These are phyloP conservation scores for Plectrocnemia conspersa DNA, from an alignment of 1,140 invertebrate species.

Conservation along the genomic window DNA sequence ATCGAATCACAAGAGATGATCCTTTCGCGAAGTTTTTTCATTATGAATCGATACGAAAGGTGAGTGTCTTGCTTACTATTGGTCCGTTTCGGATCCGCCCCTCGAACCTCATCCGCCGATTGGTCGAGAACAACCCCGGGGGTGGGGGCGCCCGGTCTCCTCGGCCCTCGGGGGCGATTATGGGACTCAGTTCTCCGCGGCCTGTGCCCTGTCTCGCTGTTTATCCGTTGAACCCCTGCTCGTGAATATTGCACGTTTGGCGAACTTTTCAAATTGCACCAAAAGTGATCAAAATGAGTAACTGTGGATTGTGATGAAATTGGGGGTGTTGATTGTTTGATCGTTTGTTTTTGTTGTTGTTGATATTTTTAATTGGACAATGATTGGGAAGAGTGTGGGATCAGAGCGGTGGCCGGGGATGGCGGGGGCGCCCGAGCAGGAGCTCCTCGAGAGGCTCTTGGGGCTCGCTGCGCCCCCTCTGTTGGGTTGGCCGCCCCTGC, in stretches of 20 bases:
- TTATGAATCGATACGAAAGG: constrained; percentile 33
- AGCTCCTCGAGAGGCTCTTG: constrained; percentile 28
- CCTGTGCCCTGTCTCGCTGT: not conserved
- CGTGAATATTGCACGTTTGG: not conserved
- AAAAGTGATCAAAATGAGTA: constrained; percentile 39
- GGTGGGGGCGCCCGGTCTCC: constrained; percentile 8
- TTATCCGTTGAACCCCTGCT: not conserved
- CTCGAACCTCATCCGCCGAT: not conserved
- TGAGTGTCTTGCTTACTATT: constrained; percentile 19
- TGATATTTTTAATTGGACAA: too few species aligned
- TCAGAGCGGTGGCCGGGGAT: constrained; percentile 20
- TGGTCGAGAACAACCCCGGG: constrained; percentile 21
- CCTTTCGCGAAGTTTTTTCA: constrained; percentile 27
- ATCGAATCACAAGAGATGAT: constrained; percentile 10
- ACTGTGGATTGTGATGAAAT: constrained; percentile 13
- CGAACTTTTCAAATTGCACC: constrained; percentile 38
- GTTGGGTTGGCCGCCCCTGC: constrained; percentile 30
- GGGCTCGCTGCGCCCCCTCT: constrained; percentile 28
- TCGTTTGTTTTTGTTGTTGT: too few species aligned
- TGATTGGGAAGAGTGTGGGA: constrained; percentile 28
- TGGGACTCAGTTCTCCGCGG: constrained; percentile 4
- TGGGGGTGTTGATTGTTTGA: too few species aligned
- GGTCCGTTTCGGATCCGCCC: constrained; percentile 23
- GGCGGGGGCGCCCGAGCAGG: constrained; percentile 25
- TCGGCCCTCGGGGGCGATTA: not conserved